Evolutionary conservation across 2,113 vertebrate genomes (phyloP).

Genomic region (Albula glossodonta): DNA sequence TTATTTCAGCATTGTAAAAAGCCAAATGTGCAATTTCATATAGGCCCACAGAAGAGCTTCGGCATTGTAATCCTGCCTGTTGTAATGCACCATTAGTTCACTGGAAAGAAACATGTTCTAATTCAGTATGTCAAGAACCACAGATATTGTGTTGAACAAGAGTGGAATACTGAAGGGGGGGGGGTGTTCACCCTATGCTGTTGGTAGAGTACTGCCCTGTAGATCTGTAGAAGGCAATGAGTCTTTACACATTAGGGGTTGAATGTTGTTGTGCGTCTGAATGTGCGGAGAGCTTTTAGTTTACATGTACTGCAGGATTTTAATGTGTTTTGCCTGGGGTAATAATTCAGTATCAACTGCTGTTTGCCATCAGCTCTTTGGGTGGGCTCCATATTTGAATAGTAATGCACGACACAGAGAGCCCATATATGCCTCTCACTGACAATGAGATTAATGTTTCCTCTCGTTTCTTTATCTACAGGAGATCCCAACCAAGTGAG

Average conservation of each 20-base stretch:
- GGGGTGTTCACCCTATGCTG: not conserved
- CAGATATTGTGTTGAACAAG: not conserved
- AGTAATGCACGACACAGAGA: constrained; percentile 3
- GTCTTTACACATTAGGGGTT: not conserved
- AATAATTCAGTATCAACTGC: constrained; percentile 2
- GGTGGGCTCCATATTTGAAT: constrained; percentile 20
- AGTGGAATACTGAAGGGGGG: not conserved
- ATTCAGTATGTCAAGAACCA: not conserved
- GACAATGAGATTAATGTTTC: constrained; percentile 10
- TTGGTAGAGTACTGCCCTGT: not conserved
- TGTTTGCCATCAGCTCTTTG: constrained; percentile 10
- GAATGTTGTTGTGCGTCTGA: not conserved
- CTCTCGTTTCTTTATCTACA: not conserved
- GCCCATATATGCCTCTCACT: constrained; percentile 9
- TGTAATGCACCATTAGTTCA: constrained; percentile 3
- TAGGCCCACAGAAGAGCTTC: not conserved
- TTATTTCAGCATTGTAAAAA: not conserved
- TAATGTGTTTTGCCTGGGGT: constrained; percentile 23
- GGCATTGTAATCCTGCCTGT: not conserved
- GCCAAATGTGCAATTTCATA: not conserved
- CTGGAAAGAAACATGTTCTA: not conserved
- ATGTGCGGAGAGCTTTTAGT: not conserved
- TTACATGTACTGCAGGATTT: not conserved
- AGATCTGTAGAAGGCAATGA: not conserved
- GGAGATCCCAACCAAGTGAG: not conserved